Percentiles rank a stretch among this genome's conserved stretches.
These are phyloP conservation scores for Pyrgus malvae DNA, from an alignment of 2,888 invertebrate genomes.

Conservation along the genomic window DNA sequence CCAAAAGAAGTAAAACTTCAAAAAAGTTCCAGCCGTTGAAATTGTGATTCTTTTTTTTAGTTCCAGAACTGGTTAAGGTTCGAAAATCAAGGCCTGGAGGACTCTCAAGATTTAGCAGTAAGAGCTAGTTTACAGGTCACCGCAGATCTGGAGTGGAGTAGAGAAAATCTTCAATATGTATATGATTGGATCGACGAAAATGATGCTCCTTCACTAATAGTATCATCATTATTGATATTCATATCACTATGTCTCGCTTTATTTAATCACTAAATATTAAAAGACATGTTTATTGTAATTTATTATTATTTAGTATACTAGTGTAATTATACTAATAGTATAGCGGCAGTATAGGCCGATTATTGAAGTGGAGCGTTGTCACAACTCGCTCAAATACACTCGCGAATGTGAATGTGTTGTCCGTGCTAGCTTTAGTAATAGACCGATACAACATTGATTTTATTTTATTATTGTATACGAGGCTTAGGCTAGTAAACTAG, in stretches of 20 bases:
- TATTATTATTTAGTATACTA: not conserved
- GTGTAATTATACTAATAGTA: too few species aligned
- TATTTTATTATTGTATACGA: too few species aligned
- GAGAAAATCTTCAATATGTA: slow-evolving; percentile 40
- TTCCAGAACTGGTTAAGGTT: slow-evolving; percentile 53
- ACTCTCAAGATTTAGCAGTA: slow-evolving; percentile 45
- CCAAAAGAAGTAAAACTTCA: too few species aligned
- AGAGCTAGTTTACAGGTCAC: slow-evolving; percentile 38
- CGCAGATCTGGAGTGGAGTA: slow-evolving; percentile 51
- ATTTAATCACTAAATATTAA: slow-evolving; percentile 43
- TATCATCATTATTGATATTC: slow-evolving; percentile 52
- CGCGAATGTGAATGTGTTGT: too few species aligned
- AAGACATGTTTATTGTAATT: too few species aligned
- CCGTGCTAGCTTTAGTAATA: too few species aligned
- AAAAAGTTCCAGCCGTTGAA: too few species aligned
- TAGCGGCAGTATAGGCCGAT: too few species aligned
- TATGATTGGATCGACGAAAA: slow-evolving; percentile 74
- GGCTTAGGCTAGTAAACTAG: too few species aligned
- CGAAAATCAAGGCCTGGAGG: slow-evolving; percentile 49
- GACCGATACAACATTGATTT: too few species aligned
- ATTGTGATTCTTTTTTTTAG: slow-evolving; percentile 52
- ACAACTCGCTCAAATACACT: too few species aligned
- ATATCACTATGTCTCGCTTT: slow-evolving; percentile 51
- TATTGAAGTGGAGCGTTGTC: too few species aligned
- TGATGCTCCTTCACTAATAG: slow-evolving; percentile 52